Evolutionary conservation across 2,888 invertebrate species (phyloP), one percentile per base, ranked within the genome.

Genomic region (Drosophila pegasa): DNA sequence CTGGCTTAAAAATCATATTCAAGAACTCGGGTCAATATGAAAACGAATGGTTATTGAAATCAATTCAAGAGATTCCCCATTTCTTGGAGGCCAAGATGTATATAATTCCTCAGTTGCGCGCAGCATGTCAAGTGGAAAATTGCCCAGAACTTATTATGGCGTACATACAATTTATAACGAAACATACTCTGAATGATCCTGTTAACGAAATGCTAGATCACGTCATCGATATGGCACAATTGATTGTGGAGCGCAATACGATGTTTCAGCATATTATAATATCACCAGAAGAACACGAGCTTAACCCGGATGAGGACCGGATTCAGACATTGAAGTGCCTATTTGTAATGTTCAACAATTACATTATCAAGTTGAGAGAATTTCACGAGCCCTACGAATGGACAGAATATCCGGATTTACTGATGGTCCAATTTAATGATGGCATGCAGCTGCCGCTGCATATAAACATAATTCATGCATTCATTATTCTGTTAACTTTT

Each of bases 71-170:
- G 33, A 95, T 98, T 69, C 95, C 96, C 0, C 97, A 97, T 91
- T 98, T 98, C 93, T 92, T 93, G 14, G 93, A 94, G 3, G 95
- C 96, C 12, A 94, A 95, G 31, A 94, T 94, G n/a, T 94, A 95
- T 68, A 94, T 96, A 63, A 94, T 95, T 65, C 93, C 93, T 2
- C 96, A 96, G 45, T 91, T 98, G n/a, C 94, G 97, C 6, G 95
- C 97, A 74, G 98, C 98, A 0, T 96, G 97, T 90, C 96, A 97
- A 89, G 96, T 97, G 62, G 98, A 99, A 93, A 98, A 97, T 83
- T 95, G 96, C 87, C 97, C 98, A 0, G 93, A 94, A 0, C 72
- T 92, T 2, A 89, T 92, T 93, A 97, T 91, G 95, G 96, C 96
- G 40, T 98, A 98, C 92, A 95, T 98, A 59, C 94, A 94, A 75